phyloP scores from a whole-genome alignment of 2,113 vertebrate species.

The Cricetomys ansorgei region DNA sequence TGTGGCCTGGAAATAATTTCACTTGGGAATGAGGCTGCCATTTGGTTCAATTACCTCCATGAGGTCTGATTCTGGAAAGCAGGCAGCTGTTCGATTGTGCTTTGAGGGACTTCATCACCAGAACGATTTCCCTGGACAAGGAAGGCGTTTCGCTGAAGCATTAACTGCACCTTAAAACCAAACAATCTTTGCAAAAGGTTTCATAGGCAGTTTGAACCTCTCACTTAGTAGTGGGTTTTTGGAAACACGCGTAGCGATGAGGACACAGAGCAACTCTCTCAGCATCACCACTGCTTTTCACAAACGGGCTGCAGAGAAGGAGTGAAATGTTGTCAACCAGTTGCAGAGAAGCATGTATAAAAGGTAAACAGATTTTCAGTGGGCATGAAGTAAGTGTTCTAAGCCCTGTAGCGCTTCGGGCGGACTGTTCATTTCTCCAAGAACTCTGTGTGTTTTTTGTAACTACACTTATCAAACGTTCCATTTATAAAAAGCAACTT shows the following conservation, averaged over 20 bases:
- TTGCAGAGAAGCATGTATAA: background rate
- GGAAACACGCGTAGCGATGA: background rate
- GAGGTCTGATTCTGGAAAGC: constrained; percentile 73
- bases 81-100: constrained; percentile 62
- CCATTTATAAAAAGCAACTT: background rate
- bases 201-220: constrained; percentile 39
- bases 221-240: background rate
- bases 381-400: background rate
- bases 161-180: constrained; percentile 78
- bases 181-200: constrained; percentile 40
- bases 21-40: constrained; percentile 57
- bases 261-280: background rate
- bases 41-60: constrained; percentile 68
- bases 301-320: background rate
- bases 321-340: constrained; percentile 20
- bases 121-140: constrained; percentile 68
- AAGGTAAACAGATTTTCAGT: background rate
- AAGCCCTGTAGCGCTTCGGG: background rate
- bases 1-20: constrained; percentile 66
- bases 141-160: constrained; percentile 73
- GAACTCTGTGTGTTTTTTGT: background rate
- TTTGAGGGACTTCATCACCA: constrained; percentile 68
- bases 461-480: background rate
- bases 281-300: background rate
- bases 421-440: background rate